These are phyloP conservation scores for Aratinga solstitialis DNA, from an alignment of 2,797 vertebrate species.

Conservation along the genomic window DNA sequence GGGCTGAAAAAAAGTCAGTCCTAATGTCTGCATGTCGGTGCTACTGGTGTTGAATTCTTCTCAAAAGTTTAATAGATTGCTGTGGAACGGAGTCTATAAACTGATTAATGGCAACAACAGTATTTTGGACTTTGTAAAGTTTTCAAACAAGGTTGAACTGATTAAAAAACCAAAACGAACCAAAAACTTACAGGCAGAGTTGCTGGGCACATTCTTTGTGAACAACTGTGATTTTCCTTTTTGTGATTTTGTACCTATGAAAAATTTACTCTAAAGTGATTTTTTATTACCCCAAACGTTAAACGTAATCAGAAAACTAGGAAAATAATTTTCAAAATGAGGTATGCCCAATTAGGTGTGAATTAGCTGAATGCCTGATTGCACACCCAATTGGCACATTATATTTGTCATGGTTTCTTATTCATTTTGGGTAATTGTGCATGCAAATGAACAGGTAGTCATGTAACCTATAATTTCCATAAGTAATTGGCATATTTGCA, in stretches of 20 bases:
- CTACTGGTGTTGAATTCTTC: neutral
- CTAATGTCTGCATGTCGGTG: neutral
- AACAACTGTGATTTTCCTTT: neutral
- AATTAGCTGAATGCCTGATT: slow-evolving; percentile 11
- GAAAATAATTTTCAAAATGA: neutral
- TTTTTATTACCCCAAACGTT: neutral
- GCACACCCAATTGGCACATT: neutral
- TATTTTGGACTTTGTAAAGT: neutral
- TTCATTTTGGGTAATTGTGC: slow-evolving; percentile 26
- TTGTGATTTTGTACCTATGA: neutral
- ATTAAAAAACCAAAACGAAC: neutral
- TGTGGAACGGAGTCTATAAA: neutral
- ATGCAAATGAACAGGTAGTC: slow-evolving; percentile 23
- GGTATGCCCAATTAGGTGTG: neutral
- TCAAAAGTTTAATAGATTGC: neutral
- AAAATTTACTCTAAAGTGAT: neutral
- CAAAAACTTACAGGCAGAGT: neutral
- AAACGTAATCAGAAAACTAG: neutral
- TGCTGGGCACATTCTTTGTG: neutral
- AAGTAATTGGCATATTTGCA: neutral
- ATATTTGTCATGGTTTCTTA: slow-evolving; percentile 8
- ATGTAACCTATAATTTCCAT: slow-evolving; percentile 10
- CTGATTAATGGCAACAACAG: neutral
- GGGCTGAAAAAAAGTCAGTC: neutral
- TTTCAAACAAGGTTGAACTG: neutral